Percentiles rank a stretch among this genome's conserved stretches.
Evolutionary conservation across 2,797 vertebrate species (phyloP).

Genomic region (Xyrichtys novacula): DNA sequence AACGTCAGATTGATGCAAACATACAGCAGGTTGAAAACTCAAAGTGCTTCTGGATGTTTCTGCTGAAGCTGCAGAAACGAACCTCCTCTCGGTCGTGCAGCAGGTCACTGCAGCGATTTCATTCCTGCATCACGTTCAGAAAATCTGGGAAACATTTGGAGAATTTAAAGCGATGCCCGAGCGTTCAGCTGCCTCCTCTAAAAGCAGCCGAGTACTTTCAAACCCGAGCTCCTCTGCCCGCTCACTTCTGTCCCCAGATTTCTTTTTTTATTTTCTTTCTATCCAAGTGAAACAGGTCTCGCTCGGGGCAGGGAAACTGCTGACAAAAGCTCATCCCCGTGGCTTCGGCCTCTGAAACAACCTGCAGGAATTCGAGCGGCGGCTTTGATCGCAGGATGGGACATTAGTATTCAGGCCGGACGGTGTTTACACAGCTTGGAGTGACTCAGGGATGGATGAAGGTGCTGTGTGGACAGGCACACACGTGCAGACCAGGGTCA

Average conservation of each 20-base stretch:
- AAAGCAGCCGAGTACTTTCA: not conserved
- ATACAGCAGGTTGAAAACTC: too few species aligned
- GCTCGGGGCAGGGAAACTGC: conserved; percentile 58
- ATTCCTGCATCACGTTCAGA: not conserved
- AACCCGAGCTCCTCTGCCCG: not conserved
- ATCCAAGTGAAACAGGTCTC: conserved; percentile 35
- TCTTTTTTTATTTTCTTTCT: conserved; percentile 20
- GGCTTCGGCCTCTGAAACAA: conserved; percentile 68
- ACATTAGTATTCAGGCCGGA: conserved; percentile 60
- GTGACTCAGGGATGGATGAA: conserved; percentile 67
- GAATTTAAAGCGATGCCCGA: too few species aligned
- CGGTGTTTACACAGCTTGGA: conserved; percentile 76
- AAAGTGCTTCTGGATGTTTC: too few species aligned
- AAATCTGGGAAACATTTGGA: not conserved
- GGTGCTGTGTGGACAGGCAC: conserved; percentile 59
- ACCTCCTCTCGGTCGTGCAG: not conserved
- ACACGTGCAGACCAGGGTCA: conserved; percentile 56
- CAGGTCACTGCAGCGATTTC: not conserved
- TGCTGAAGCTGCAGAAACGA: not conserved
- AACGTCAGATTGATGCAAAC: too few species aligned
- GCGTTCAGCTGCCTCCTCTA: conserved; percentile 1
- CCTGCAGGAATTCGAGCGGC: conserved; percentile 69
- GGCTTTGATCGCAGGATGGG: conserved; percentile 70
- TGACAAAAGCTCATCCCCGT: conserved; percentile 66
- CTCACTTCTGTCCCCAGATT: conserved; percentile 19